Percentiles rank a stretch among this genome's conserved stretches.
These are phyloP conservation scores for Trachelus iudaicus DNA, from an alignment of 2,888 invertebrate species.

Conservation along the genomic window DNA sequence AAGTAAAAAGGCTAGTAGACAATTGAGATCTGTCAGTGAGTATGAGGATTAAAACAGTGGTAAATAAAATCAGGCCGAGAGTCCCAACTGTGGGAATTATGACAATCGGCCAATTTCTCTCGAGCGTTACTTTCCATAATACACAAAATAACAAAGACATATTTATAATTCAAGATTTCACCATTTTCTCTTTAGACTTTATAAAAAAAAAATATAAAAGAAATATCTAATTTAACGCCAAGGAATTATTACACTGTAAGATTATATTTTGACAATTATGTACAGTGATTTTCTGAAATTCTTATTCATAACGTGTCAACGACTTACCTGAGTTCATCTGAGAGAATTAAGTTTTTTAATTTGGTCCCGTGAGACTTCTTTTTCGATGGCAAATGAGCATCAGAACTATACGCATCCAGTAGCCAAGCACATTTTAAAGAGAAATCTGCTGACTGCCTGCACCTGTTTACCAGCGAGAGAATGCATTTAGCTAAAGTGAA, in stretches of 20 bases:
- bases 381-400: constrained; percentile 74
- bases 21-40: not conserved
- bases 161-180: not conserved
- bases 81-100: not conserved
- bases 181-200: not conserved
- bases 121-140: not conserved
- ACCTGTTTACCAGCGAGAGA: constrained; percentile 68
- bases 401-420: constrained; percentile 91
- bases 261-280: not conserved
- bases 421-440: constrained; percentile 97
- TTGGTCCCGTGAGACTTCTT: constrained; percentile 82
- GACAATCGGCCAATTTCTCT: not conserved
- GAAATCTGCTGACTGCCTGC: constrained; percentile 95
- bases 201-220: not conserved
- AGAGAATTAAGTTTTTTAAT: constrained; percentile 78
- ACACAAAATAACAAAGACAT: not conserved
- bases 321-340: constrained; percentile 72
- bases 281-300: not conserved
- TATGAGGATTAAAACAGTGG: not conserved
- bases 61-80: not conserved
- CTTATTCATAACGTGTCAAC: not conserved
- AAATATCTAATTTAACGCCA: not conserved
- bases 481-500: not conserved
- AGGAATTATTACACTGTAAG: not conserved
- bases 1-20: not conserved